Base-by-base conservation (phyloP, 2,797 vertebrate genomes). In the Sebastes hubbsi region DNA sequence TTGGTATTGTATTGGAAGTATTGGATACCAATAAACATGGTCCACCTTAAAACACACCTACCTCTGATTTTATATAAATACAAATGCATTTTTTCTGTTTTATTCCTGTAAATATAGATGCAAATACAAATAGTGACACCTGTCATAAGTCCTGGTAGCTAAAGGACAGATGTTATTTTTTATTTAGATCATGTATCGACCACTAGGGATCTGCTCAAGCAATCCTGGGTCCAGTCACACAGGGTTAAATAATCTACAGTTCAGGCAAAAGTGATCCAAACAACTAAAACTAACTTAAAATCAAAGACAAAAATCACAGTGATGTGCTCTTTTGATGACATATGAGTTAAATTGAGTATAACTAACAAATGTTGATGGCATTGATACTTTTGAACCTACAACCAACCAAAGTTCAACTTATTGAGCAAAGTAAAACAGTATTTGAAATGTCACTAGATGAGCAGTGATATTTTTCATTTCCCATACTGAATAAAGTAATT, bases 401-500 rank as follows among this genome's bases (percentile, higher is more conserved):
- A 52, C 12, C 42, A 64, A 46, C 61, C 32, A 42, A 63, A 66
- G 30, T 71, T 77, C 8, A 9, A 65, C 3, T 69, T 30, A 74
- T 18, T 16, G 22, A 29, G 32, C 55, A 79, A 82, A 84, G 60
- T 73, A 55, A 82, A 84, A 82, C 65, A 61, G 68, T 62, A 72
- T 78, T 78, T 82, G 5, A 91, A 92, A 89, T 83, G 87, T 86
- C 85, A 87, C 72, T 46, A 46, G 63, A 83, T 86, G 77, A 90
- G 84, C 88, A 66, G 64, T 78, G 84, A 88, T 92, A 84, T 87
- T 86, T 90, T 87, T 88, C 49, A 88, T 89, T 85, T 78, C 77
- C 89, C 76, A 84, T 79, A 86, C 75, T 82, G 72, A 91, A 90
- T 87, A 77, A 89, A 89, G 87, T 89, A 92, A 92, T 94, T 92